phyloP scores from a whole-genome alignment of 2,797 vertebrate genomes.

The Sphenodon punctatus region DNA sequence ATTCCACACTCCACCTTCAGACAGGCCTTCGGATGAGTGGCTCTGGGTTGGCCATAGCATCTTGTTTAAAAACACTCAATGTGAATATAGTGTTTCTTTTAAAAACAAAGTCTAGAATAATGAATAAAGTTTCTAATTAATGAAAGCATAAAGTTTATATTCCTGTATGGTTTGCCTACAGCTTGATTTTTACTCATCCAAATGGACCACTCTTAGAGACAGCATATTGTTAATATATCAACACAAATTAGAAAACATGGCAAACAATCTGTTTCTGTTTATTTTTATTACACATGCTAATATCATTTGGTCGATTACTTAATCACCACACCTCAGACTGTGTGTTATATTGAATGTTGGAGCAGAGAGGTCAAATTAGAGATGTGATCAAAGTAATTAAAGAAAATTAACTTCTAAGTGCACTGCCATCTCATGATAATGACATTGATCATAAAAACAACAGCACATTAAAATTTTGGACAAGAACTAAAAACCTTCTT shows the following conservation, averaged over 20 bases:
- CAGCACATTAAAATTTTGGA: background rate
- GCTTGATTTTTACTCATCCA: background rate
- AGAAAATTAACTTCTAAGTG: background rate
- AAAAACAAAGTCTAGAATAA: background rate
- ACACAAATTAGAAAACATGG: background rate
- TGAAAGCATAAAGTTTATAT: background rate
- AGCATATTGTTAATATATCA: background rate
- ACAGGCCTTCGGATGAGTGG: too few species aligned
- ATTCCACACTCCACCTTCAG: too few species aligned
- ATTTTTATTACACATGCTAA: background rate
- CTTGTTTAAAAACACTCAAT: too few species aligned
- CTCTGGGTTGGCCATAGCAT: too few species aligned
- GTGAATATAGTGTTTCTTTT: background rate
- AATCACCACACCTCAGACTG: background rate
- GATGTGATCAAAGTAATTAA: background rate
- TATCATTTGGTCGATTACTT: background rate
- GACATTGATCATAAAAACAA: background rate
- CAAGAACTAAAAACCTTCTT: background rate
- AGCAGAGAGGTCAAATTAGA: background rate
- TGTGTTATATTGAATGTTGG: background rate
- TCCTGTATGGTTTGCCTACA: background rate
- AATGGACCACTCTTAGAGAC: background rate
- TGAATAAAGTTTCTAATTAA: background rate
- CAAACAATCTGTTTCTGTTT: background rate
- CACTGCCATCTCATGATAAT: background rate